Conservation (phyloP, 2,888 invertebrate genomes). For the Laspeyria flexula region DNA sequence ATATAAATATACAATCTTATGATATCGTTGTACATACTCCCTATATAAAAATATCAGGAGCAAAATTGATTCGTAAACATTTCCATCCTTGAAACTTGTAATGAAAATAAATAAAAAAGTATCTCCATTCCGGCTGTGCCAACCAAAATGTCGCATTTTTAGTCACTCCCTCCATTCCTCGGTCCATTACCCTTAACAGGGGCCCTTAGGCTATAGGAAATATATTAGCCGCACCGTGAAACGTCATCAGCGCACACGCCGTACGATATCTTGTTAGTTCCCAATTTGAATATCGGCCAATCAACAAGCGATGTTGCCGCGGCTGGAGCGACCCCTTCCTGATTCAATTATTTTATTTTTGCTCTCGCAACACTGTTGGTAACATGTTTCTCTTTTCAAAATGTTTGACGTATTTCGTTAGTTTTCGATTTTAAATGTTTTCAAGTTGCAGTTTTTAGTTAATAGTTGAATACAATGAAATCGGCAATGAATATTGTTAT, state of each 20-base stretch:
- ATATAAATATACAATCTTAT: too few relatives aligned
- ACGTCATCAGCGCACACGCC: slow-evolving; percentile 72
- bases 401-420: slow-evolving; percentile 16
- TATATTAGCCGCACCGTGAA: slow-evolving; percentile 79
- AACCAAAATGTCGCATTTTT: slow-evolving; percentile 48
- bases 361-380: slow-evolving; percentile 49
- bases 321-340: slow-evolving; percentile 65
- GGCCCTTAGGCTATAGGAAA: slow-evolving; percentile 69
- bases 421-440: neutral
- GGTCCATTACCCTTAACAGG: slow-evolving; percentile 62
- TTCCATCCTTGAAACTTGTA: neutral
- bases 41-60: too few relatives aligned
- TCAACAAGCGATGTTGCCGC: slow-evolving; percentile 68
- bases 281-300: slow-evolving; percentile 85
- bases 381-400: slow-evolving; percentile 44
- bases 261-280: slow-evolving; percentile 71
- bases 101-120: slow-evolving; percentile 20
- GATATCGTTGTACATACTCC: too few relatives aligned
- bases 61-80: too few relatives aligned
- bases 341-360: slow-evolving; percentile 71
- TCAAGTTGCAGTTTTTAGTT: too few relatives aligned
- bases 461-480: too few relatives aligned
- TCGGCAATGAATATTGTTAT: too few relatives aligned
- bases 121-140: slow-evolving; percentile 30
- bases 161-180: slow-evolving; percentile 74